phyloP scores from a whole-genome alignment of 2,113 vertebrate species.

The Psephotus haematonotus region DNA sequence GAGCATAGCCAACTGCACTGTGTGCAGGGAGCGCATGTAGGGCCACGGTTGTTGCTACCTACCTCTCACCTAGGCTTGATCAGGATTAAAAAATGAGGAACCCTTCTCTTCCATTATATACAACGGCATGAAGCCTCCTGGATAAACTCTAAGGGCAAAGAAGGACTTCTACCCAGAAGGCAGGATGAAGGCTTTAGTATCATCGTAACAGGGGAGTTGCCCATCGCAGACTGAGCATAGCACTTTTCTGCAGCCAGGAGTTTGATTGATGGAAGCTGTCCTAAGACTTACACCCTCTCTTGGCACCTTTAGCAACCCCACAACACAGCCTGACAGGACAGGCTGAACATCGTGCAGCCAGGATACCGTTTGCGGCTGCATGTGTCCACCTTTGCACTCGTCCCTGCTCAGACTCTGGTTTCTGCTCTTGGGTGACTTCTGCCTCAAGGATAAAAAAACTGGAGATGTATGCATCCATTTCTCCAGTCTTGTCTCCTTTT shows the following conservation, averaged over 20 bases:
- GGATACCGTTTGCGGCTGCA: background rate
- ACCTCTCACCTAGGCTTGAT: background rate
- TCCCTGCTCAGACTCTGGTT: fast-evolving
- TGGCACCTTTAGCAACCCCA: background rate
- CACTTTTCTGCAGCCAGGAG: background rate
- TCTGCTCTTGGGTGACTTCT: background rate
- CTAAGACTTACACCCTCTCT: background rate
- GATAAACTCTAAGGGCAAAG: background rate
- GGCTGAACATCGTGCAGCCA: fast-evolving
- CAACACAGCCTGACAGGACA: background rate
- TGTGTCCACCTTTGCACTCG: fast-evolving
- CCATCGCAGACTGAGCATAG: fast-evolving
- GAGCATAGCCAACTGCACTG: background rate
- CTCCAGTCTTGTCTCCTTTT: background rate
- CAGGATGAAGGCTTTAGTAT: background rate
- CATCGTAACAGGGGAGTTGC: background rate
- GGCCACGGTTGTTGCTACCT: background rate
- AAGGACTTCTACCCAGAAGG: background rate
- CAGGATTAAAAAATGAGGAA: background rate
- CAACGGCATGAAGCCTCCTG: background rate
- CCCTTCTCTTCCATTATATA: background rate
- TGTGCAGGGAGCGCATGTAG: background rate
- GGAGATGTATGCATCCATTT: background rate
- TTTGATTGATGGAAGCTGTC: fast-evolving
- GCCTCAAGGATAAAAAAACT: background rate